phyloP scores from a whole-genome alignment of 1,140 invertebrate genomes.

The Scaptomyza pallida region DNA sequence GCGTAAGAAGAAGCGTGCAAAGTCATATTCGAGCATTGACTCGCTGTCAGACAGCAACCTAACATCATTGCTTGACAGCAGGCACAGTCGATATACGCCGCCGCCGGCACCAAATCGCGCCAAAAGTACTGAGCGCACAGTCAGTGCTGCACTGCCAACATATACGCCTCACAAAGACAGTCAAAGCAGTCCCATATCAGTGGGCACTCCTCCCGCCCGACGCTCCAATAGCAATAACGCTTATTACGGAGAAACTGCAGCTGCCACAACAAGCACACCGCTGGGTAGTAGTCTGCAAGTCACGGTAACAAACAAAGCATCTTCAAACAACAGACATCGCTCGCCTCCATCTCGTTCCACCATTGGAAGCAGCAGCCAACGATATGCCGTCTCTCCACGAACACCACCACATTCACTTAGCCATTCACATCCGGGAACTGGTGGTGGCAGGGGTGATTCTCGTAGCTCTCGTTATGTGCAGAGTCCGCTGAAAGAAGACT shows the following conservation, averaged over 20 bases:
- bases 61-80: constrained; percentile 82
- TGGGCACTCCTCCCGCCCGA: constrained; percentile 85
- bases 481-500: constrained; percentile 72
- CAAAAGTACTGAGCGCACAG: constrained; percentile 84
- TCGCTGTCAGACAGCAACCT: constrained; percentile 86
- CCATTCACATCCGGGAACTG: constrained; percentile 34
- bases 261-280: constrained; percentile 35
- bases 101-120: constrained; percentile 56
- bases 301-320: constrained; percentile 70
- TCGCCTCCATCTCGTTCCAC: constrained; percentile 57
- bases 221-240: constrained; percentile 61
- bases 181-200: constrained; percentile 86
- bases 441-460: constrained; percentile 46
- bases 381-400: constrained; percentile 71
- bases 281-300: constrained; percentile 66
- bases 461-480: constrained; percentile 67
- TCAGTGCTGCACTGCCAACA: constrained; percentile 81
- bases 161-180: constrained; percentile 69
- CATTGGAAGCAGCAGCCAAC: constrained; percentile 32
- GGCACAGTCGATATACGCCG: constrained; percentile 79
- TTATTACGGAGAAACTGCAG: constrained; percentile 48
- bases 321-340: constrained; percentile 60
- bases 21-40: constrained; percentile 87
- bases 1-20: constrained; percentile 87
- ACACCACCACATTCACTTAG: constrained; percentile 72